Conservation (phyloP, 1,140 invertebrate genomes). For the Aphelinus certus region DNA sequence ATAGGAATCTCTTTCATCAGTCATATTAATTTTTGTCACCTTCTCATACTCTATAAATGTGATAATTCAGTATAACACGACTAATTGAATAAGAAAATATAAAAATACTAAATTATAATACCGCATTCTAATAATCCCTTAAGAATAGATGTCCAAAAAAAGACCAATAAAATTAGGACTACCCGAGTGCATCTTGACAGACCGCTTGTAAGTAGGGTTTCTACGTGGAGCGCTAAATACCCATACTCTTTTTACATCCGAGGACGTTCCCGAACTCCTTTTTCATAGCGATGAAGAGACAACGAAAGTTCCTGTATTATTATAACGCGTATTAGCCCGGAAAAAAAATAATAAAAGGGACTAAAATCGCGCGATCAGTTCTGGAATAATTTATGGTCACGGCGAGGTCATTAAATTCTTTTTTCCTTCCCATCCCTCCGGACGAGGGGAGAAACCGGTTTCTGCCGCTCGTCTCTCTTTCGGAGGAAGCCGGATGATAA, state of each 20-base stretch:
- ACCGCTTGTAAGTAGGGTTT: not conserved
- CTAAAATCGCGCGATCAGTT: not conserved
- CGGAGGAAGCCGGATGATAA: not conserved
- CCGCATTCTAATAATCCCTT: no score
- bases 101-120: no score
- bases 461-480: not conserved
- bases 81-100: no score
- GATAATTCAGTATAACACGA: no score
- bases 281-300: conserved; percentile 8
- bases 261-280: not conserved
- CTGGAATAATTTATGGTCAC: conserved; percentile 17
- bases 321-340: conserved; percentile 10
- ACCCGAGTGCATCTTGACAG: not conserved
- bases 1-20: no score
- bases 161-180: conserved; percentile 13
- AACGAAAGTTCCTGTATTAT: conserved; percentile 9
- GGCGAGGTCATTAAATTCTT: not conserved
- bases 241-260: not conserved
- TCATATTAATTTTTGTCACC: no score
- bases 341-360: not conserved
- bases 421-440: not conserved
- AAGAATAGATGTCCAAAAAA: not conserved
- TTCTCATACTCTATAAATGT: no score
- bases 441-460: not conserved
- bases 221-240: conserved; percentile 13